Base-by-base conservation (phyloP, 2,888 invertebrate species). In the Agriopis marginaria region DNA sequence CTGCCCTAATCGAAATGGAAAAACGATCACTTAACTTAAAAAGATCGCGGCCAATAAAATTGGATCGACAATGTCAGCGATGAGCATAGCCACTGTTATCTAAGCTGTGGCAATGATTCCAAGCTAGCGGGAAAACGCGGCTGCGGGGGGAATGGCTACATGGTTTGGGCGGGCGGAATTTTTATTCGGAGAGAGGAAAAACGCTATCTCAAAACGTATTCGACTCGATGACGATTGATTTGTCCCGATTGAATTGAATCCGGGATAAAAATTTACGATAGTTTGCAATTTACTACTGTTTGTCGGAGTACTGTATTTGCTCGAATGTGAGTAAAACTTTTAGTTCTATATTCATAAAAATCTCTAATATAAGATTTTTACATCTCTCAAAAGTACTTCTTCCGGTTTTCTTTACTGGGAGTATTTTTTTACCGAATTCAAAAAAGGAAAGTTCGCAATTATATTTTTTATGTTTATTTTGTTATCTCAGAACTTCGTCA, bases 131-230 rank as follows among this genome's bases (percentile, higher is more conserved):
- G 70, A 72, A 77, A 67, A 77, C 12, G 71, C 65, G 75, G 63
- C 77, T 54, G 75, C 75, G 81, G 78, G 79, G 73, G 77, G 75
- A 77, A 79, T 68, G 75, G 74, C 74, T 77, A 94, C 93, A 93
- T 81, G 93, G 91, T 93, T 92, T 90, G 93, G 93, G 93, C 93
- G 93, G 93, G 89, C 87, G 87, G 82, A 82, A 87, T 90, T 91
- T 92, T 92, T 90, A 88, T 87, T 81, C 85, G 79, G 82, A 79
- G 82, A 80, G 79, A 79, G 87, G 86, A 89, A 90, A 91, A 89
- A 89, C 86, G 82, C 79, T 63, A 75, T 80, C 78, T 79, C 78
- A 75, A 79, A 78, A 76, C 80, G 77, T 72, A 80, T 79, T 77
- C 78, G 81, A 81, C 79, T 82, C 83, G 82, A 88, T 89, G 89